Evolutionary conservation across 1,140 invertebrate species (phyloP).

Genomic region (Heliothis subflexa): DNA sequence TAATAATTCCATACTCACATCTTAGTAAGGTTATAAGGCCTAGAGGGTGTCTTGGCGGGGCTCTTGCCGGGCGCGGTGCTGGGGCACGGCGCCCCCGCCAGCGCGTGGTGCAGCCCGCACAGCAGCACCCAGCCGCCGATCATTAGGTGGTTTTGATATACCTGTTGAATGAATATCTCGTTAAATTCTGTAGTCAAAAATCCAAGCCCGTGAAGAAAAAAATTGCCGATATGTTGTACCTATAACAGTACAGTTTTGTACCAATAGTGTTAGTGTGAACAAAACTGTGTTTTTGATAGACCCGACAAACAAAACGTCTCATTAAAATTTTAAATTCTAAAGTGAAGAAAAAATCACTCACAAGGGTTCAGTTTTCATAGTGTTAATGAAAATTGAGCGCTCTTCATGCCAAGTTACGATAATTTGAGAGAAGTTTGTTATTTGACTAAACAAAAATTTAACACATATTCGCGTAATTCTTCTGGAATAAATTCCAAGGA

Average conservation of each 20-base stretch:
- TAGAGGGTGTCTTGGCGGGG: conserved; percentile 77
- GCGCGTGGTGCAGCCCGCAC: conserved; percentile 91
- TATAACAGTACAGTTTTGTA: no score
- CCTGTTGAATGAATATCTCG: conserved; percentile 78
- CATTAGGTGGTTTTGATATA: conserved; percentile 95
- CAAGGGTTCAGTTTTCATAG: no score
- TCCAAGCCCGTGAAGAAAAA: no score
- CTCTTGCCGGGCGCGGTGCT: conserved; percentile 71
- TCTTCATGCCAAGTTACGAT: background rate
- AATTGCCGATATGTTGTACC: background rate
- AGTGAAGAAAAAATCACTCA: no score
- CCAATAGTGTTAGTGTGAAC: conserved; percentile 14
- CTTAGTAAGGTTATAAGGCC: conserved; percentile 89
- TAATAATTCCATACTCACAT: conserved; percentile 85
- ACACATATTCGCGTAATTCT: no score
- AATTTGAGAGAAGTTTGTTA: no score
- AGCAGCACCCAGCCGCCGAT: conserved; percentile 95
- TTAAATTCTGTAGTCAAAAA: no score
- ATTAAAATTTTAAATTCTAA: no score
- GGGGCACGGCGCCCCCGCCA: conserved; percentile 85
- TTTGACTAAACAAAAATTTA: no score
- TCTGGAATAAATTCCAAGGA: background rate
- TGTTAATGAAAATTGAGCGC: no score
- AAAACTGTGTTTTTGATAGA: conserved; percentile 92
- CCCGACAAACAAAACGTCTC: conserved; percentile 75